These are phyloP conservation scores for Gasteruption jaculator DNA, from an alignment of 2,888 invertebrate species.

Conservation along the genomic window DNA sequence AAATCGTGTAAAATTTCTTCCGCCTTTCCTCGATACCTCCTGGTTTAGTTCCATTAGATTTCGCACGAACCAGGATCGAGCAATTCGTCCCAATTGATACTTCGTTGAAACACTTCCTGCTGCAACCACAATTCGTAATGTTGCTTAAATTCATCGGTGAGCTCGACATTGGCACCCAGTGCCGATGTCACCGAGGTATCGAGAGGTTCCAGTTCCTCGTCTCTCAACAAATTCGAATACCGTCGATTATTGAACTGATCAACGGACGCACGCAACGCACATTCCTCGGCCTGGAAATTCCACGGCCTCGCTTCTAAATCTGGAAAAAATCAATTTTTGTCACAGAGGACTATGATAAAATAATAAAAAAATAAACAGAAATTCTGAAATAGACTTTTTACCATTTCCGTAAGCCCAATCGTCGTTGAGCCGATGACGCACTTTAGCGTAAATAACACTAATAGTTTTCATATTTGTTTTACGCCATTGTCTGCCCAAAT, in stretches of 20 bases:
- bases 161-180: conserved; percentile 71
- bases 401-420: conserved; percentile 99
- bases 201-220: conserved; percentile 62
- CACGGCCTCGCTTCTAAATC: conserved; percentile 95
- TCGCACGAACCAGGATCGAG: conserved; percentile 40
- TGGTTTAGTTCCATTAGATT: conserved; percentile 28
- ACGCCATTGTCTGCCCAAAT: conserved; percentile 97
- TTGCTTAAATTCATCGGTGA: conserved; percentile 89
- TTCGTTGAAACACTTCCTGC: conserved; percentile 89
- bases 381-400: conserved; percentile 36
- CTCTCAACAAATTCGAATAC: conserved; percentile 57
- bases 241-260: conserved; percentile 94
- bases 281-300: conserved; percentile 98
- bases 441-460: conserved; percentile 97
- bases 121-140: conserved; percentile 95
- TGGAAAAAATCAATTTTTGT: conserved; percentile 31
- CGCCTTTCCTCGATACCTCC: no score
- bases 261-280: conserved; percentile 86
- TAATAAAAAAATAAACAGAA: conserved; percentile 1
- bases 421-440: conserved; percentile 92
- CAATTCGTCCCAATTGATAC: conserved; percentile 73
- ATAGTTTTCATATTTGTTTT: conserved; percentile 99
- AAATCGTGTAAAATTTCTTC: no score
- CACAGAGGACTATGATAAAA: conserved; percentile 2
- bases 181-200: conserved; percentile 82